These are phyloP conservation scores for Vicugna pacos DNA, from an alignment of 2,113 vertebrate genomes.

Conservation along the genomic window DNA sequence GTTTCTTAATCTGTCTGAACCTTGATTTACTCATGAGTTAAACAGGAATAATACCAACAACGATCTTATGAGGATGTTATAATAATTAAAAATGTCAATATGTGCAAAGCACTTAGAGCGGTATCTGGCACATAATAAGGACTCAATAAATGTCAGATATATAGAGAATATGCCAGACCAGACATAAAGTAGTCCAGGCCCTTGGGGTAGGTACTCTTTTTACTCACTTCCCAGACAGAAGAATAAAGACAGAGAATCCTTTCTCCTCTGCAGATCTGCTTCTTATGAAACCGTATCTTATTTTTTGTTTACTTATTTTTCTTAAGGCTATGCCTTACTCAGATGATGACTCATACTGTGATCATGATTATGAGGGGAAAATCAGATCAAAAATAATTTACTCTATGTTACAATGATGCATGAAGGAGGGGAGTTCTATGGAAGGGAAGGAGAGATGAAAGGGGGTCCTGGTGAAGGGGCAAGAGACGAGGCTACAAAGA, in stretches of 20 bases:
- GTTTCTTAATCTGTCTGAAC: neutral
- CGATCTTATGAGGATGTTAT: neutral
- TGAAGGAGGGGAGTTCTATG: neutral
- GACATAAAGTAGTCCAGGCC: neutral
- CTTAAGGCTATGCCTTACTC: neutral
- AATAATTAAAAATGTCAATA: neutral
- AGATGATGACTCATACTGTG: neutral
- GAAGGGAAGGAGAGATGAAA: neutral
- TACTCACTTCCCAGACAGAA: neutral
- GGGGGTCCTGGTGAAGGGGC: neutral
- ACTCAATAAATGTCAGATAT: neutral
- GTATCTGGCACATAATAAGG: neutral
- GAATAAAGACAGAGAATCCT: neutral
- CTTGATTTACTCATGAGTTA: neutral
- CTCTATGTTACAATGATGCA: neutral
- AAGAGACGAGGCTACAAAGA: neutral
- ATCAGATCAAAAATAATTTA: neutral
- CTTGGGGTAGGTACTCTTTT: neutral
- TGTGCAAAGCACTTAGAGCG: neutral
- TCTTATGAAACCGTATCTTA: neutral
- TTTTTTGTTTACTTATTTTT: neutral
- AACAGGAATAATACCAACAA: neutral
- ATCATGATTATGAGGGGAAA: neutral
- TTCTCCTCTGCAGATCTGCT: neutral
- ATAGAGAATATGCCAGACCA: neutral